Evolutionary conservation across 35 echinoderm and acorn worm genomes (phyloP).

Genomic region (Holothuria glaberrima): DNA sequence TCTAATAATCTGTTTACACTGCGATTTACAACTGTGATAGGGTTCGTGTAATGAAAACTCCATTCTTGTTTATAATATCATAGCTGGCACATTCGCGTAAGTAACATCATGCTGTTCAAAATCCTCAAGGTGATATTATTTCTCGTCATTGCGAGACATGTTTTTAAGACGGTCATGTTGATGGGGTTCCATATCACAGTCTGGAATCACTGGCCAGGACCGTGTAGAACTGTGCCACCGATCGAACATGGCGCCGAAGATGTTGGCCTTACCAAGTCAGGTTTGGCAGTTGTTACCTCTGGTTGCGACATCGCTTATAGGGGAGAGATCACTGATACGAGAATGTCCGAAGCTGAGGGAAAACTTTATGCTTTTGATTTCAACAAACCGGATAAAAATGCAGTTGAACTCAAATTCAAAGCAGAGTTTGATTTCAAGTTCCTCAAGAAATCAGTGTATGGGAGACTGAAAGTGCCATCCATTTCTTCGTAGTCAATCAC

Average conservation of each 20-base stretch:
- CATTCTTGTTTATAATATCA: no score
- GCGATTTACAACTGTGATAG: no score
- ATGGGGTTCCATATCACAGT: slow-evolving; percentile 28
- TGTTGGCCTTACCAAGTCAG: neutral
- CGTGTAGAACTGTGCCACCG: slow-evolving; percentile 17
- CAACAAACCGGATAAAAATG: slow-evolving; percentile 36
- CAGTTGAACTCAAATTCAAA: slow-evolving; percentile 1
- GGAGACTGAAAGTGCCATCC: neutral
- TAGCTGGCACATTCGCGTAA: neutral
- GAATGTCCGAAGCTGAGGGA: neutral
- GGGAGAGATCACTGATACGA: neutral
- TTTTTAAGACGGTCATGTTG: neutral
- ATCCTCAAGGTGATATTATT: neutral
- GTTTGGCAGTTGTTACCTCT: slow-evolving; percentile 28
- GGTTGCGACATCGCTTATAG: slow-evolving; percentile 1
- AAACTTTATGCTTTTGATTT: slow-evolving; percentile 28
- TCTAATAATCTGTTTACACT: no score
- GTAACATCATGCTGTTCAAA: slow-evolving; percentile 3
- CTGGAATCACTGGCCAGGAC: slow-evolving; percentile 45
- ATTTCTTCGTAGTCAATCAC: slow-evolving; percentile 42
- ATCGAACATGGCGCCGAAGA: slow-evolving; percentile 39
- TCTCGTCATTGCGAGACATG: slow-evolving; percentile 11
- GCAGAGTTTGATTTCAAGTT: slow-evolving; percentile 21
- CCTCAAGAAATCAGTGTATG: neutral
- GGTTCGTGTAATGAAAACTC: neutral